phyloP scores from a whole-genome alignment of 2,888 invertebrate species.

The Epicampocera succincta region DNA sequence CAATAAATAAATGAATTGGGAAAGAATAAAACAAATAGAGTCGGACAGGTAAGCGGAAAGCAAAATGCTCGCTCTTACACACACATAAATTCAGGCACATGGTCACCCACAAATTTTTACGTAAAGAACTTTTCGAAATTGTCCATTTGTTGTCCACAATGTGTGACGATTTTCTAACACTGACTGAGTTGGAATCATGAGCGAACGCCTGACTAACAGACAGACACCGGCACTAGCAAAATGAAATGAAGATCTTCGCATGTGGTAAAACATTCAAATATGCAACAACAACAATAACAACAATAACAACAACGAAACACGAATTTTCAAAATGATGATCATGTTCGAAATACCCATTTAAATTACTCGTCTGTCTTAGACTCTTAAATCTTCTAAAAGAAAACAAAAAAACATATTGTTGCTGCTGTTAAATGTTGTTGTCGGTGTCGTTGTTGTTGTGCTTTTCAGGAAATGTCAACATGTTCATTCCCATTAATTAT shows the following conservation, averaged over 20 bases:
- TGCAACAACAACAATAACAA: neutral
- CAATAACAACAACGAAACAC: neutral
- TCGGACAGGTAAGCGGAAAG: neutral
- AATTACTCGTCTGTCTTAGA: constrained; percentile 8
- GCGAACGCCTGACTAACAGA: constrained; percentile 21
- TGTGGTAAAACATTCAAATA: constrained; percentile 53
- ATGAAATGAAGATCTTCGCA: constrained; percentile 44
- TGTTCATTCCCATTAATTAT: constrained; percentile 58
- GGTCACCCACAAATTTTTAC: constrained; percentile 50
- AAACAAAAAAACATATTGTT: constrained; percentile 10
- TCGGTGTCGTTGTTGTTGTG: constrained; percentile 42
- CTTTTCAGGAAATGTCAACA: constrained; percentile 68
- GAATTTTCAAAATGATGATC: constrained; percentile 27
- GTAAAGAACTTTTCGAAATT: constrained; percentile 27
- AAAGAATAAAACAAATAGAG: constrained; percentile 18
- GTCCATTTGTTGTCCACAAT: constrained; percentile 41
- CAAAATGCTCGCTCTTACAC: too few species aligned
- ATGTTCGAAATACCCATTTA: constrained; percentile 36
- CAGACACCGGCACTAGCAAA: constrained; percentile 18
- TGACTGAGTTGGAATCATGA: constrained; percentile 18
- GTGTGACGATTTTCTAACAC: constrained; percentile 48
- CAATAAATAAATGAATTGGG: constrained; percentile 17
- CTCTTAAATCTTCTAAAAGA: constrained; percentile 5
- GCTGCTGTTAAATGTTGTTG: constrained; percentile 28
- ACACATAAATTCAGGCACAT: constrained; percentile 22